These are phyloP conservation scores for Lamprotornis superbus DNA, from an alignment of 2,113 vertebrate genomes.

Conservation along the genomic window DNA sequence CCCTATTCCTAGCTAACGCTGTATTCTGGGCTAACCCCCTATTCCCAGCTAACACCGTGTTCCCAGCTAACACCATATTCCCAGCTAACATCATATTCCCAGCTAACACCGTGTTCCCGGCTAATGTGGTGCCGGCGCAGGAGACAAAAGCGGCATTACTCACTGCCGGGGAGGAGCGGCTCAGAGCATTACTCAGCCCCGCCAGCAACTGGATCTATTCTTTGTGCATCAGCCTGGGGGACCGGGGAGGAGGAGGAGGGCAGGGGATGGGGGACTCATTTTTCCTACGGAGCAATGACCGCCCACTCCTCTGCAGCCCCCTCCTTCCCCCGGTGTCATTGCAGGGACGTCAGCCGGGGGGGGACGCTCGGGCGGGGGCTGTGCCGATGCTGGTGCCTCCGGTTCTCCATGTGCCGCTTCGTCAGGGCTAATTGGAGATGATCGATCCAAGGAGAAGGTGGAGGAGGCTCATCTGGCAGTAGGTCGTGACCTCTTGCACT, in stretches of 20 bases:
- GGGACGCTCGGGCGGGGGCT: neutral
- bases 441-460: constrained; percentile 10
- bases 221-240: neutral
- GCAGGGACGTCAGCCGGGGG: neutral
- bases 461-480: neutral
- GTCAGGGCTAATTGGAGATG: neutral
- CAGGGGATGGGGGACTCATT: neutral
- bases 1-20: rapidly evolving
- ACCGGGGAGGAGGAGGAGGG: neutral
- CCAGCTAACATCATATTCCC: rapidly evolving
- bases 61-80: rapidly evolving
- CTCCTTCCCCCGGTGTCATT: neutral
- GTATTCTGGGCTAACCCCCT: rapidly evolving
- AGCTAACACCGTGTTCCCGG: neutral
- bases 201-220: constrained; percentile 15
- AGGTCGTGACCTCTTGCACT: neutral
- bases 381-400: neutral
- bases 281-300: neutral
- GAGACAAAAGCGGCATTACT: constrained; percentile 32
- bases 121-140: neutral
- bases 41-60: rapidly evolving
- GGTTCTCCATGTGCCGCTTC: neutral
- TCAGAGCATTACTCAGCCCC: constrained; percentile 55
- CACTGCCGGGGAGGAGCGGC: constrained; percentile 50
- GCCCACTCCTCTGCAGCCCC: neutral